These are phyloP conservation scores for Argya squamiceps DNA, from an alignment of 2,797 vertebrate species.

Conservation along the genomic window DNA sequence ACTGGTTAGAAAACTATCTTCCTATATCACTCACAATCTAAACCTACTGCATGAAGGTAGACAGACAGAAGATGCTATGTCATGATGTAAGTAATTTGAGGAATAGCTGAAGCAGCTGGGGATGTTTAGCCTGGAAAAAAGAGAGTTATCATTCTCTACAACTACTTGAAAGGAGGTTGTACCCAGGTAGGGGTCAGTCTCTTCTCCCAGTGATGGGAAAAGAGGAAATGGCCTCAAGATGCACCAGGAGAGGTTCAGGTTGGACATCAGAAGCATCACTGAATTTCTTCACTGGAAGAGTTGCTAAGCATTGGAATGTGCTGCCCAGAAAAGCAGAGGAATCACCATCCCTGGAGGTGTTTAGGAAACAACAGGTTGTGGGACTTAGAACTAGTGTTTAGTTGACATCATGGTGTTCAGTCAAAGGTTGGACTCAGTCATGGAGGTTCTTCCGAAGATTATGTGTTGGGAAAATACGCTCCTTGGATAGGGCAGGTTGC, in stretches of 20 bases:
- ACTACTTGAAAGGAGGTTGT: neutral
- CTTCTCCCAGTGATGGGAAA: neutral
- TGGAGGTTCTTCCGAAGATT: neutral
- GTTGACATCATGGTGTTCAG: neutral
- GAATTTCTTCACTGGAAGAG: neutral
- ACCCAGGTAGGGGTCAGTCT: too few species aligned
- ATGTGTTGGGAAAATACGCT: neutral
- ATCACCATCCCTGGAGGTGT: neutral
- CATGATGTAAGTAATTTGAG: neutral
- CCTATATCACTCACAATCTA: neutral
- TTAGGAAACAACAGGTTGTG: neutral
- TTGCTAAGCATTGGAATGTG: neutral
- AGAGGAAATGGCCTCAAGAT: neutral
- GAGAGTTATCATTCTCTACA: neutral
- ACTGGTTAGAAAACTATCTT: neutral
- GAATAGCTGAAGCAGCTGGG: neutral
- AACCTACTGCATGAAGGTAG: neutral
- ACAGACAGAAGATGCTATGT: neutral
- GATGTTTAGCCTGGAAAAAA: neutral
- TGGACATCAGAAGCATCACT: neutral
- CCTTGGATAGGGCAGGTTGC: rapidly evolving
- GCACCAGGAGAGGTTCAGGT: neutral
- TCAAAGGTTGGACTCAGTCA: neutral
- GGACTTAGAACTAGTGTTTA: neutral
- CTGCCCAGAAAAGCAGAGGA: neutral